A percentile compares a stretch with the other conserved stretches of the same genome.
Conservation (phyloP, 2,797 vertebrate species). For the Dendrocincla fuliginosa region DNA sequence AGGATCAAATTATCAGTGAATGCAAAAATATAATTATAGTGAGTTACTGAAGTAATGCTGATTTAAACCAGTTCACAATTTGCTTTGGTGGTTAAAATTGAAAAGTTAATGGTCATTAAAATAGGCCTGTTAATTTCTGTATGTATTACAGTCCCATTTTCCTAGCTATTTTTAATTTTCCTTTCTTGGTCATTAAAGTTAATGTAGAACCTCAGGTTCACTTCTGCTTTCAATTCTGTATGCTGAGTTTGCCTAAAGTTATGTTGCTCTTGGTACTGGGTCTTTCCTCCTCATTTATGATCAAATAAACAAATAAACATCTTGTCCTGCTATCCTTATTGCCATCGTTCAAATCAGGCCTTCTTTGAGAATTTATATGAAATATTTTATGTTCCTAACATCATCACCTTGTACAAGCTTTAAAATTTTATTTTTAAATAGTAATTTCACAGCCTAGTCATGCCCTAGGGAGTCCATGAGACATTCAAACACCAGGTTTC, state of each 20-base stretch:
- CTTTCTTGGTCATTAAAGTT: background rate
- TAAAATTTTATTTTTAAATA: background rate
- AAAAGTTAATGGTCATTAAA: background rate
- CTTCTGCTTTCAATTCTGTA: background rate
- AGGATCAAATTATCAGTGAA: background rate
- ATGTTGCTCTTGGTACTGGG: background rate
- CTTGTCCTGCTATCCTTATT: background rate
- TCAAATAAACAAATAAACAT: background rate
- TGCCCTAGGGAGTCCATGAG: background rate
- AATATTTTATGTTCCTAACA: background rate
- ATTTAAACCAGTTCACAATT: background rate
- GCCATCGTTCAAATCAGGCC: background rate
- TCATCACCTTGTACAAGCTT: background rate
- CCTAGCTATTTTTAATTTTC: background rate
- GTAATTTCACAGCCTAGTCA: background rate
- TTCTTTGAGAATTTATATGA: background rate
- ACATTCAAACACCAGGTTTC: background rate
- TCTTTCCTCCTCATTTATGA: background rate
- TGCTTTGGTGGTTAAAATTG: background rate
- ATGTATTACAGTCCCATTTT: background rate
- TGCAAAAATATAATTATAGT: background rate
- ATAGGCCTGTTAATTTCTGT: background rate
- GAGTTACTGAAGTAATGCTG: background rate
- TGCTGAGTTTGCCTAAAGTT: background rate
- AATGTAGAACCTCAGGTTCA: background rate